Base-by-base conservation (phyloP, 2,888 invertebrate genomes). In the Dermolepida albohirtum region DNA sequence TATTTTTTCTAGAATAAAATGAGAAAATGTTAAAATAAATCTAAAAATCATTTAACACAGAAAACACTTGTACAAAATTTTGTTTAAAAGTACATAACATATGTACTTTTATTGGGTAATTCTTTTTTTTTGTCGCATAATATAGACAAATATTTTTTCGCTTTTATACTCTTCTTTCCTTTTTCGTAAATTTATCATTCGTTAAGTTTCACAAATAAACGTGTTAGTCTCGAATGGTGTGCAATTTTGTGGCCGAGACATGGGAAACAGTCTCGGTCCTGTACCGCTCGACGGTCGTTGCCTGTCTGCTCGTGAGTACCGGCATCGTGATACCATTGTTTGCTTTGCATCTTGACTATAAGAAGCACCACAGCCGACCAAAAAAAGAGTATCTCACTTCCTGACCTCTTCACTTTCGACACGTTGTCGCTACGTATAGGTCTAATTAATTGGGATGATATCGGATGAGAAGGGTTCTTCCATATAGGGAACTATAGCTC, bases 221-320 rank as follows among this genome's bases (percentile, higher is more conserved):
- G 40, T 40, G 39, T 10, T 14, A 39, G 16, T 14, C 17, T 17
- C 16, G 14, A 40, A 40, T 17, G 17, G 29, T 40, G 40, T 54
- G 40, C n/a, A 29, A 51, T 51, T 29, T 51, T 16, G 40, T 12
- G n/a, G 11, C 34, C 14, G 39, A 52, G 40, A 54, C 40, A 40
- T 51, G 51, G 51, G 51, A 51, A 51, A 51, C 12, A 34, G 34
- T 34, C 51, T 29, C 29, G 27, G 17, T 39, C 54, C 40, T 51
- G 10, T 54, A 39, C 16, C 17, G 40, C 51, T 59, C 62, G 70
- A 72, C 76, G 77, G 77, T 78, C 78, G 75, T 75, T 77, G 78
- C 73, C 77, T 77, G 78, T 78, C 75, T 75, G 76, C 74, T 78
- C 78, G 78, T 78, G 78, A 78, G 76, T 74, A 72, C 74, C 75